phyloP scores from a whole-genome alignment of 2,888 invertebrate species.

The Odontocolon sp. region DNA sequence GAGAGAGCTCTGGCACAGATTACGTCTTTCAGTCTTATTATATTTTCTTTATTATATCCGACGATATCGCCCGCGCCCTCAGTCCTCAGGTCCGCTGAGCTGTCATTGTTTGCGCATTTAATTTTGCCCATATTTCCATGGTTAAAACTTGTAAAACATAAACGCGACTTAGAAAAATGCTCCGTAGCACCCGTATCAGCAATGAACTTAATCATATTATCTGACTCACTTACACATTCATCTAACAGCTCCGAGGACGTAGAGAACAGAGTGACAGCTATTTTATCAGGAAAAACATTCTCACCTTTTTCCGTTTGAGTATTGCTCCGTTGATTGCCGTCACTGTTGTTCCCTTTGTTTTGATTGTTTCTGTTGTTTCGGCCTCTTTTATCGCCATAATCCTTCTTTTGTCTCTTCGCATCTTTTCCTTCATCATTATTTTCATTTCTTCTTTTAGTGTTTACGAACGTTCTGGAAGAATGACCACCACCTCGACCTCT shows the following conservation, averaged over 20 bases:
- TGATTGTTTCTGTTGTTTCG: not conserved
- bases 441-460: conserved; percentile 7
- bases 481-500: not conserved
- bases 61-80: conserved; percentile 61
- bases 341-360: not conserved
- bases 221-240: not conserved
- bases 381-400: conserved; percentile 13
- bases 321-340: not conserved
- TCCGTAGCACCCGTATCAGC: conserved; percentile 62
- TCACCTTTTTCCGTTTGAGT: conserved; percentile 3
- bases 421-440: conserved; percentile 16
- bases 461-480: not conserved
- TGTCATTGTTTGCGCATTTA: conserved; percentile 61
- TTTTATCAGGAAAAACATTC: not conserved
- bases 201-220: conserved; percentile 45
- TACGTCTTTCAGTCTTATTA: conserved; percentile 57
- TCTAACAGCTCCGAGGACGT: conserved; percentile 1
- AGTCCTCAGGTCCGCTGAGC: conserved; percentile 59
- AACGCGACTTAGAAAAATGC: conserved; percentile 45
- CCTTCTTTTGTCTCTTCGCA: conserved; percentile 17
- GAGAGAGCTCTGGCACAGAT: conserved; percentile 61
- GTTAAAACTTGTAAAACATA: conserved; percentile 37
- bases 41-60: conserved; percentile 31
- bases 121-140: conserved; percentile 39
- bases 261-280: not conserved